These are phyloP conservation scores for Aphelinus certus DNA, from an alignment of 1,140 invertebrate species.

Conservation along the genomic window DNA sequence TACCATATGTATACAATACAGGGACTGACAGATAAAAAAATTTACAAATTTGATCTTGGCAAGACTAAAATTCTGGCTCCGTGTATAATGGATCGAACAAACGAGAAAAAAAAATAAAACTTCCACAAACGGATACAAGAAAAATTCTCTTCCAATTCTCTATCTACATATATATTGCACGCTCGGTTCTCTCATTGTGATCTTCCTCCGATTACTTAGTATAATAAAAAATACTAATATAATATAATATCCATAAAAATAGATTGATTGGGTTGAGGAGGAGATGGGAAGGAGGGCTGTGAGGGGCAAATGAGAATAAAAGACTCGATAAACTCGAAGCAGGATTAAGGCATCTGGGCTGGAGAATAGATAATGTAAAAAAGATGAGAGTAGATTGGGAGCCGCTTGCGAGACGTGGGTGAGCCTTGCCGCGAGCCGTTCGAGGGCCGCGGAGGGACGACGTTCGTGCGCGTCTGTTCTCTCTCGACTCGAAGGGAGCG, in stretches of 20 bases:
- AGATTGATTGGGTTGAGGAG: not conserved
- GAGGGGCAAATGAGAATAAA: not conserved
- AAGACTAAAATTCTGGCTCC: conserved; percentile 16
- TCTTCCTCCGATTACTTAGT: conserved; percentile 11
- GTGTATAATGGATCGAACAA: not conserved
- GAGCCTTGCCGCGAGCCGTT: too few species aligned
- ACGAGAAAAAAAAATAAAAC: not conserved
- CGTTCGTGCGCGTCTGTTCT: too few species aligned
- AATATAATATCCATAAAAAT: conserved; percentile 14
- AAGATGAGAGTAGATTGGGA: too few species aligned
- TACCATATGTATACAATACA: too few species aligned
- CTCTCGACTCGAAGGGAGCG: too few species aligned
- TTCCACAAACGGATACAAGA: not conserved
- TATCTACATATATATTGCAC: conserved; percentile 39
- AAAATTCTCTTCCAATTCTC: conserved; percentile 19
- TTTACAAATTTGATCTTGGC: conserved; percentile 21
- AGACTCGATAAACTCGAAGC: too few species aligned
- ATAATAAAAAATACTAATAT: conserved; percentile 14
- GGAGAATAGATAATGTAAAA: too few species aligned
- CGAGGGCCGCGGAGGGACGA: too few species aligned
- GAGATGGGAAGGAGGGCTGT: conserved; percentile 1
- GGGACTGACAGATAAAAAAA: too few species aligned
- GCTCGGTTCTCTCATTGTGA: conserved; percentile 24
- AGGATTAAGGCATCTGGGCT: too few species aligned
- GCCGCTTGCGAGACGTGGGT: too few species aligned